phyloP scores from a whole-genome alignment of 2,113 vertebrate species.

The Corythaeola cristata region DNA sequence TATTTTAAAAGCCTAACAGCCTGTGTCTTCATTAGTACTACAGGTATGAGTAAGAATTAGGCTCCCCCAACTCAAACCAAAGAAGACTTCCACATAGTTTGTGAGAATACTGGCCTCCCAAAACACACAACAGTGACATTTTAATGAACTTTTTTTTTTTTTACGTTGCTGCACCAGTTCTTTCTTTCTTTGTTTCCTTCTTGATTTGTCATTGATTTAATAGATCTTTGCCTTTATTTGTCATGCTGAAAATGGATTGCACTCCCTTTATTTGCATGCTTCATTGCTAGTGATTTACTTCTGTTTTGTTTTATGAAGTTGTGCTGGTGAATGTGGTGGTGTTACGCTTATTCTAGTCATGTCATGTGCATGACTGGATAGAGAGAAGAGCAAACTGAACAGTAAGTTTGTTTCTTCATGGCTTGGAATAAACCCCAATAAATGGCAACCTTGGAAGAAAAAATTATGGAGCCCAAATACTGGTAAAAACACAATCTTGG shows the following conservation, averaged over 20 bases:
- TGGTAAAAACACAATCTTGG: neutral
- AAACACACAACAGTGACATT: neutral
- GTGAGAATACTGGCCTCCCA: neutral
- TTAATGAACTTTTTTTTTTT: neutral
- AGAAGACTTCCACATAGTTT: neutral
- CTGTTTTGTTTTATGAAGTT: conserved; percentile 51
- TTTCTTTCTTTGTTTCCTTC: conserved; percentile 40
- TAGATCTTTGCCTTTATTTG: neutral
- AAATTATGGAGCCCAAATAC: conserved; percentile 54
- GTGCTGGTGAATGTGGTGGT: conserved; percentile 50
- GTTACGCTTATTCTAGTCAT: conserved; percentile 19
- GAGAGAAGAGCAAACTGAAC: conserved; percentile 57
- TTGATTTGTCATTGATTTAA: conserved; percentile 31
- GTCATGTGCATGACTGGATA: conserved; percentile 29
- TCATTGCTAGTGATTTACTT: conserved; percentile 54
- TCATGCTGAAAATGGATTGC: conserved; percentile 35
- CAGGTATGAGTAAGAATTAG: neutral
- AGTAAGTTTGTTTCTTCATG: conserved; percentile 67
- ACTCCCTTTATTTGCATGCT: conserved; percentile 63
- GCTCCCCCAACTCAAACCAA: neutral
- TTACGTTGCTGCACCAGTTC: conserved; percentile 53
- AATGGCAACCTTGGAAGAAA: conserved; percentile 73
- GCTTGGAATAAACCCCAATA: conserved; percentile 7
- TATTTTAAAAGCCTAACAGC: neutral
- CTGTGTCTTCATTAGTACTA: neutral